Evolutionary conservation across 2,113 vertebrate species (phyloP).

Genomic region (Antennarius striatus): DNA sequence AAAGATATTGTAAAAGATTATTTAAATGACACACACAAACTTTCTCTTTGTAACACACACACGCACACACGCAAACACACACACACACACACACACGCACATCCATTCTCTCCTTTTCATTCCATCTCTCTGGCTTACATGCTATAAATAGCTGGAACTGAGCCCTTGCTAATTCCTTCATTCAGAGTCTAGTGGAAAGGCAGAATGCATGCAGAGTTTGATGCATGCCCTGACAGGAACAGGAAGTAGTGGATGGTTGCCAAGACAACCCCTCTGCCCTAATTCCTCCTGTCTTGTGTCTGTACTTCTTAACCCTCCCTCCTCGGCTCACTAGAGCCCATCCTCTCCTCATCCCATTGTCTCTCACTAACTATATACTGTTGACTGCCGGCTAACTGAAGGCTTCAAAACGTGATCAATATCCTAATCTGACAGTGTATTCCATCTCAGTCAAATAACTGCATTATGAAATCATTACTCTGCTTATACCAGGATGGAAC

Average conservation of each 20-base stretch:
- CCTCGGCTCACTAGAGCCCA: neutral
- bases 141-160: slow-evolving; percentile 80
- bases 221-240: slow-evolving; percentile 60
- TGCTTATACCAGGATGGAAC: neutral
- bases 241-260: slow-evolving; percentile 68
- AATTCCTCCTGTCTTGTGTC: slow-evolving; percentile 10
- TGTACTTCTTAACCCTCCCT: neutral
- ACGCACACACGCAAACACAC: slow-evolving; percentile 6
- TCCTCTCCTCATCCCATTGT: slow-evolving; percentile 6
- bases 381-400: slow-evolving; percentile 9
- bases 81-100: too few relatives aligned
- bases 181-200: slow-evolving; percentile 71
- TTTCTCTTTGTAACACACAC: neutral
- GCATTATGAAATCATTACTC: slow-evolving; percentile 13
- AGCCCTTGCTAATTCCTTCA: slow-evolving; percentile 79
- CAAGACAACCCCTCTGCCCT: slow-evolving; percentile 47
- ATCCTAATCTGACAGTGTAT: slow-evolving; percentile 26
- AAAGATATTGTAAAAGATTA: slow-evolving; percentile 30
- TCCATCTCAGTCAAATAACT: slow-evolving; percentile 21
- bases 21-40: slow-evolving; percentile 14
- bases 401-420: slow-evolving; percentile 36
- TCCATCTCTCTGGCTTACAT: slow-evolving; percentile 41
- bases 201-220: slow-evolving; percentile 61
- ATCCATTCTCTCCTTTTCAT: slow-evolving; percentile 10
- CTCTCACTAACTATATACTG: slow-evolving; percentile 9